A percentile compares a stretch with the other conserved stretches of the same genome.
Conservation (phyloP, 2,113 vertebrate species). For the Hydrolagus affinis region DNA sequence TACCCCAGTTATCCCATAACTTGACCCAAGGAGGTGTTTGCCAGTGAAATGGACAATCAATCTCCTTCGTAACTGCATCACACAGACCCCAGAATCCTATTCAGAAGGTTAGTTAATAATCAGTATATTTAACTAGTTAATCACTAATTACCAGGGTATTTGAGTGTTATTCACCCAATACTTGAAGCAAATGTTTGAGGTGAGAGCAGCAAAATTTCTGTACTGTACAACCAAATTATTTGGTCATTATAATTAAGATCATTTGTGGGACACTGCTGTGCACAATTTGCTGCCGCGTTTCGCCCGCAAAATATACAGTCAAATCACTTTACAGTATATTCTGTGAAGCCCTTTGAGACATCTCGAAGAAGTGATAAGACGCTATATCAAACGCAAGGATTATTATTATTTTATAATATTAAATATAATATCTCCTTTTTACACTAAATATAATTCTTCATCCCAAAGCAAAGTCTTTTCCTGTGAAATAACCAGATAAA, state of each 20-base stretch:
- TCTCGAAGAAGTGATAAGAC: too few species aligned
- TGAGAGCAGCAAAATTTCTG: neutral
- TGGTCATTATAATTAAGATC: neutral
- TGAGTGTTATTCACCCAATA: neutral
- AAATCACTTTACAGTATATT: too few species aligned
- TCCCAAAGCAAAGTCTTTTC: neutral
- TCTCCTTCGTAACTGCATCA: neutral
- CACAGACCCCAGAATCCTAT: neutral
- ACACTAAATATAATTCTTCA: slow-evolving; percentile 4
- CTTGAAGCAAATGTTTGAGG: neutral
- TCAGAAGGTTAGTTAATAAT: slow-evolving; percentile 11
- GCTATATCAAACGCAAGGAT: too few species aligned
- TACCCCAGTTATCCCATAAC: neutral
- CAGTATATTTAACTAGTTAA: slow-evolving; percentile 22
- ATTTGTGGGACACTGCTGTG: too few species aligned
- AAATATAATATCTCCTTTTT: neutral
- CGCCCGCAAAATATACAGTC: too few species aligned
- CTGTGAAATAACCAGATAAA: slow-evolving; percentile 28
- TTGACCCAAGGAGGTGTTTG: neutral
- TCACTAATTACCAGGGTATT: neutral
- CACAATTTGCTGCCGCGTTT: too few species aligned
- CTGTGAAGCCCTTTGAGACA: too few species aligned
- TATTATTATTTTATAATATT: neutral
- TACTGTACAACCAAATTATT: neutral
- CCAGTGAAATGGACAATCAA: neutral